phyloP scores from a whole-genome alignment of 2,888 invertebrate genomes.

The Synergus umbraculus region DNA sequence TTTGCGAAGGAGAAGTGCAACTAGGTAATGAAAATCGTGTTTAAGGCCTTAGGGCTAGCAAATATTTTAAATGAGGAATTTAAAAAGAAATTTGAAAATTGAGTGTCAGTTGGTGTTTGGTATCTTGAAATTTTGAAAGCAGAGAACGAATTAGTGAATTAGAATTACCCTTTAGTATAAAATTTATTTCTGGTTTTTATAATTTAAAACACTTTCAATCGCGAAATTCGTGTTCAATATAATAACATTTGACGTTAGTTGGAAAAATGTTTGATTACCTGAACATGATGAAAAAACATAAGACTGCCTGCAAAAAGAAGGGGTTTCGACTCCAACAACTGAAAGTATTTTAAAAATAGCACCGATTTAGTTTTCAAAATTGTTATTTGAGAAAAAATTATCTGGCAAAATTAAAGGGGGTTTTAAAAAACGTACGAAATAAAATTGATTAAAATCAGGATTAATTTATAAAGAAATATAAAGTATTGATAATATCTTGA shows the following conservation, averaged over 20 bases:
- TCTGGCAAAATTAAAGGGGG: neutral
- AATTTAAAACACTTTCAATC: neutral
- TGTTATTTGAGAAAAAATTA: neutral
- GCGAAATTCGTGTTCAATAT: neutral
- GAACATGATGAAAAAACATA: conserved; percentile 26
- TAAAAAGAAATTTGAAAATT: neutral
- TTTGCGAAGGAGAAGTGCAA: conserved; percentile 1
- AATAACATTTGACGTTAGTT: neutral
- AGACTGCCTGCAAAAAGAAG: neutral
- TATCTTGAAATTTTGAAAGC: neutral
- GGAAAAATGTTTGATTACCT: neutral
- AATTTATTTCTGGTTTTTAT: neutral
- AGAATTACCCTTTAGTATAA: neutral
- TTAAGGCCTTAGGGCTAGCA: neutral
- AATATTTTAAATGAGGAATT: neutral
- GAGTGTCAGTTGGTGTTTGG: neutral
- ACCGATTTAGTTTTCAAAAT: neutral
- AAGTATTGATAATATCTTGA: too few relatives aligned
- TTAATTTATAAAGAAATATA: neutral
- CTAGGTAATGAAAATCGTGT: neutral
- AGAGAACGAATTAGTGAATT: neutral
- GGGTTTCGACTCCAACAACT: conserved; percentile 17
- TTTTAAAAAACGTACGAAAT: neutral
- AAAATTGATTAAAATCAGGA: neutral
- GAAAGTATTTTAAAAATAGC: conserved; percentile 2